Percentiles rank a stretch among this genome's conserved stretches.
Evolutionary conservation across 1,140 invertebrate species (phyloP).

Genomic region (Harlomillsia oculata): DNA sequence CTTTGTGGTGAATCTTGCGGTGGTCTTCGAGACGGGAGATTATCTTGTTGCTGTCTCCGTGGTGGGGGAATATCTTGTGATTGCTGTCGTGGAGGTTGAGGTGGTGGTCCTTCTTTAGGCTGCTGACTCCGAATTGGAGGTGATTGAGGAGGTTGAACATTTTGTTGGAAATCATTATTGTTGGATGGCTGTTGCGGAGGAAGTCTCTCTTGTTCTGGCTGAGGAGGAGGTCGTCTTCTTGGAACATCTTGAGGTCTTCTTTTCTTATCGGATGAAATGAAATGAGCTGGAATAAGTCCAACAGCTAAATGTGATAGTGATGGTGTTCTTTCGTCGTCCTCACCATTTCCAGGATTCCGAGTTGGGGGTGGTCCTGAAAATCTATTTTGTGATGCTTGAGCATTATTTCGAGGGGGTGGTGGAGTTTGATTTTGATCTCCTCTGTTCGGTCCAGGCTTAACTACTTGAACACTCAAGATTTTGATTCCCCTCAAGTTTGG

Average conservation of each 20-base stretch:
- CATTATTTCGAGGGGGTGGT: neutral
- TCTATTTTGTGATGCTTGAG: neutral
- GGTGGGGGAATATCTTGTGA: neutral
- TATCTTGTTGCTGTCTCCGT: neutral
- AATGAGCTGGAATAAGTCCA: neutral
- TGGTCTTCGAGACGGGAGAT: neutral
- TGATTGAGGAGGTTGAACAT: neutral
- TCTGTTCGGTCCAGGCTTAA: no score
- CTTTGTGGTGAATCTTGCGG: slow-evolving; percentile 1
- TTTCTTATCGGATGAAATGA: neutral
- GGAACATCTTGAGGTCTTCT: neutral
- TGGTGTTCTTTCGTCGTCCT: neutral
- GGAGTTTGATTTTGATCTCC: neutral
- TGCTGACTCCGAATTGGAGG: neutral
- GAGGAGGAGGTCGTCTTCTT: no score
- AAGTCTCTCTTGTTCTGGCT: neutral
- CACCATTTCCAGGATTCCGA: neutral
- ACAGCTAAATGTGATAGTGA: no score
- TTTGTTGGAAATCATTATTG: neutral
- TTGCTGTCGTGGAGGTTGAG: neutral
- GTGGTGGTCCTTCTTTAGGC: slow-evolving; percentile 1
- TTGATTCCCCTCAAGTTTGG: no score
- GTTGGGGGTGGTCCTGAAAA: neutral
- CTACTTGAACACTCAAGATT: no score
- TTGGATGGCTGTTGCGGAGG: neutral